Base-by-base conservation (phyloP, 2,113 vertebrate genomes). In the Artemisiospiza belli region DNA sequence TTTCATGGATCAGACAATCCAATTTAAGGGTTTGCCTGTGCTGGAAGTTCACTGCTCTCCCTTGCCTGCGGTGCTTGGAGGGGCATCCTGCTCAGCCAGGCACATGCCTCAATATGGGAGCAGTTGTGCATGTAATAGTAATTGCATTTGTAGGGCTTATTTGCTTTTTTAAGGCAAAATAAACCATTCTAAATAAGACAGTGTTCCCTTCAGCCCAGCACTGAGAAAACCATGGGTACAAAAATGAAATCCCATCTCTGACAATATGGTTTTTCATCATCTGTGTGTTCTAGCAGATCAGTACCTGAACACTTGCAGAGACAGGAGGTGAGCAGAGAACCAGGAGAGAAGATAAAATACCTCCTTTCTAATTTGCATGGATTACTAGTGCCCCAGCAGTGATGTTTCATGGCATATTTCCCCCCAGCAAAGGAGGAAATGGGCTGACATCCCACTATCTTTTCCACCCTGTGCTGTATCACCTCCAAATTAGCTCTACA, bases 1-100 rank as follows among this genome's bases (percentile, higher is more conserved):
- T 89, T 96, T 93, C 81, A 92, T 22, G 76, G 89, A 78, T 67
- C 80, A 92, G 76, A 55, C 86, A 93, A 93, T 82, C 80, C 94
- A 91, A 64, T 92, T 90, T 70, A 83, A 94, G 73, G 25, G 64
- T 37, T 63, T 94, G 89, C 63, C 82, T 73, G 2, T 37, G 83
- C 86, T 83, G 51, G 86, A 88, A 86, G 67, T 83, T 92, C 74
- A 67, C 54, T 95, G 43, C 85, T 77, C 83, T 77, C 24, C 27
- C 75, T 58, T 74, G 55, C 73, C 74, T 63, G 86, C 0, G 4
- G 80, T 74, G 57, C 57, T 90, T 37, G 9, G 84, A 78, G 47
- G 8, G 59, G 77, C 58, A 83, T 64, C 86, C 52, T 78, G 74
- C 57, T 85, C 81, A 73, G 64, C 68, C 85, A 69, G 67, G 37